phyloP scores from a whole-genome alignment of 2,797 vertebrate species.

The Thunnus albacares region DNA sequence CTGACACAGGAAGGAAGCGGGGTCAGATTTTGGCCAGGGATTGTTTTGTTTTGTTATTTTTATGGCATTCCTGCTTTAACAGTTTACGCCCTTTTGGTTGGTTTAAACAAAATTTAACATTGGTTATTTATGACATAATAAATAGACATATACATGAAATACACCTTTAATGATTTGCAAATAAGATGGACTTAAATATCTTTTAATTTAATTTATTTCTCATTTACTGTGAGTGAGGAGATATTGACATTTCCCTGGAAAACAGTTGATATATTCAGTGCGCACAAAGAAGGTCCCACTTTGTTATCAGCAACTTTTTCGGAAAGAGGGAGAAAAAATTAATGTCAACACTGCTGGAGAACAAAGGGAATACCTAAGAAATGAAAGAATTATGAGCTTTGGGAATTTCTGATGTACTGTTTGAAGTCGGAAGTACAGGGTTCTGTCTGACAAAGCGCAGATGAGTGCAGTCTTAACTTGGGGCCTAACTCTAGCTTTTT shows the following conservation, averaged over 20 bases:
- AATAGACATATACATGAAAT: neutral
- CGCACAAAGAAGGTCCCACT: constrained; percentile 44
- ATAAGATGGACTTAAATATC: neutral
- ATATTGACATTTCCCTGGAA: constrained; percentile 27
- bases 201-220: constrained; percentile 13
- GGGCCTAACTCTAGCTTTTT: constrained; percentile 35
- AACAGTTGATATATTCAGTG: constrained; percentile 37
- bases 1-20: constrained; percentile 17
- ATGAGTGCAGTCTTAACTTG: constrained; percentile 40
- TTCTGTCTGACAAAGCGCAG: constrained; percentile 53
- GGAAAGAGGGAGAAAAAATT: constrained; percentile 46
- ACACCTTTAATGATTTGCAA: neutral
- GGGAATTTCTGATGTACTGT: constrained; percentile 55
- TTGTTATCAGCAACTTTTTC: constrained; percentile 55
- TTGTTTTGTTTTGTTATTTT: constrained; percentile 25
- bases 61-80: neutral
- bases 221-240: neutral
- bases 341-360: constrained; percentile 61
- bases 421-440: constrained; percentile 61
- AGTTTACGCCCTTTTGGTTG: neutral
- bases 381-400: constrained; percentile 69
- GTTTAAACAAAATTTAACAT: neutral
- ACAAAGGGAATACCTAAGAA: constrained; percentile 76
- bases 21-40: constrained; percentile 11
- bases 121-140: neutral